Evolutionary conservation across 2,113 vertebrate species (phyloP).

Genomic region (Rana temporaria): DNA sequence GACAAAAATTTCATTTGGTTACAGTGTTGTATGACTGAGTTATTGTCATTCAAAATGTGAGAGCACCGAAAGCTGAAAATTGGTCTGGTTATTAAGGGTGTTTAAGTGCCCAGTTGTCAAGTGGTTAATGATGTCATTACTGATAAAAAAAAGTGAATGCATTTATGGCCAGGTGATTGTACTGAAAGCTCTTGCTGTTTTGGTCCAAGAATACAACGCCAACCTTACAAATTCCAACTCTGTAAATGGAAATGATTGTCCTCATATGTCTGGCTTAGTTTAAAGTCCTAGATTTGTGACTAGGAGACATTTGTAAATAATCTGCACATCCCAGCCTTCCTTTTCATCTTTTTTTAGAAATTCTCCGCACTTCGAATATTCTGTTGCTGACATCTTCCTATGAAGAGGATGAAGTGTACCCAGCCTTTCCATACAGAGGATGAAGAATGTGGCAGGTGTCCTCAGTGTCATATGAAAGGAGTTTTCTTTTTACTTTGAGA

Average conservation of each 20-base stretch:
- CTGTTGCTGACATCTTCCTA: background rate
- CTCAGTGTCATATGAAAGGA: conserved; percentile 4
- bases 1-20: no score
- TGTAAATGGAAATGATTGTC: background rate
- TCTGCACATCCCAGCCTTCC: background rate
- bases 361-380: background rate
- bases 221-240: no score
- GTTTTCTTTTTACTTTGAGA: conserved; percentile 19
- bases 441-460: conserved; percentile 42
- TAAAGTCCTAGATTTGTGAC: background rate
- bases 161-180: no score
- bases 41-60: no score
- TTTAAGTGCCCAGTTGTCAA: no score
- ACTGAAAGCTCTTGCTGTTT: no score
- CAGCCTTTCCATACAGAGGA: background rate
- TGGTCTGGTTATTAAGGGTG: no score
- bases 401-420: background rate
- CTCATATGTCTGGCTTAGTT: background rate
- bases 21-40: no score
- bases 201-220: no score
- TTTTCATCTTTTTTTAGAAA: conserved; percentile 21
- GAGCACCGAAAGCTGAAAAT: no score
- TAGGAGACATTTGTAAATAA: conserved; percentile 10
- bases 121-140: no score
- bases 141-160: no score